Evolutionary conservation across 92 coral and sea anemone genomes (phyloP).

Genomic region (Zoanthus sociatus): DNA sequence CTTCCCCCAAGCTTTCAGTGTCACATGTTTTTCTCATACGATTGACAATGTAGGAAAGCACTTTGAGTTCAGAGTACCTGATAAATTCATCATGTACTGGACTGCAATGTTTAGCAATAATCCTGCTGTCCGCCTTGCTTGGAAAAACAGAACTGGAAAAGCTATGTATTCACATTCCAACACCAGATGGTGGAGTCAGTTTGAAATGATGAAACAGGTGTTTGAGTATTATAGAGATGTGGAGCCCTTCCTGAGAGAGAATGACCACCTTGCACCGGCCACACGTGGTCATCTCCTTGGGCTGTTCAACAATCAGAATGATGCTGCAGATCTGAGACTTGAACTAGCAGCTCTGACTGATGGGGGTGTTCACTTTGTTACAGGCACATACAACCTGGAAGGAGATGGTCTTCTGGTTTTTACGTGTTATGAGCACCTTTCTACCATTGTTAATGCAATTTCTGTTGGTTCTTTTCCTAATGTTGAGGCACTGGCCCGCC

Average conservation of each 20-base stretch:
- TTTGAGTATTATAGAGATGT: slow-evolving; percentile 28
- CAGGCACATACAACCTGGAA: slow-evolving; percentile 27
- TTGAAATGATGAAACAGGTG: slow-evolving; percentile 18
- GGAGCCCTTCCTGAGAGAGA: slow-evolving; percentile 39
- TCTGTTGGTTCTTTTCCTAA: slow-evolving; percentile 23
- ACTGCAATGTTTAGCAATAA: slow-evolving; percentile 23
- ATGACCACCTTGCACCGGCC: slow-evolving; percentile 39
- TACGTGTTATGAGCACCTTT: slow-evolving; percentile 34
- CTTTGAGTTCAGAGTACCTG: slow-evolving; percentile 16
- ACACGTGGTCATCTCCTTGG: slow-evolving; percentile 21
- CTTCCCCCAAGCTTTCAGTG: no score
- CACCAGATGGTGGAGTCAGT: slow-evolving; percentile 32
- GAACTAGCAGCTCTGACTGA: slow-evolving; percentile 37
- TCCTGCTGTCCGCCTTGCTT: slow-evolving; percentile 35
- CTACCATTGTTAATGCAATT: slow-evolving; percentile 32
- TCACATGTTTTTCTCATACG: no score
- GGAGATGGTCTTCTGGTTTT: slow-evolving; percentile 36
- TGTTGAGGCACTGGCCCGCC: slow-evolving; percentile 45
- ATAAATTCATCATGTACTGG: slow-evolving; percentile 22
- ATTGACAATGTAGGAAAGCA: no score
- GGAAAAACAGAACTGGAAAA: slow-evolving; percentile 24
- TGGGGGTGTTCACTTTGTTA: slow-evolving; percentile 38
- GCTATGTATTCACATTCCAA: slow-evolving; percentile 30
- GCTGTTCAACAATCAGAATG: slow-evolving; percentile 30
- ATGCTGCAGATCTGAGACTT: slow-evolving; percentile 22